Evolutionary conservation across 2,113 vertebrate genomes (phyloP).

Genomic region (Mohoua ochrocephala): DNA sequence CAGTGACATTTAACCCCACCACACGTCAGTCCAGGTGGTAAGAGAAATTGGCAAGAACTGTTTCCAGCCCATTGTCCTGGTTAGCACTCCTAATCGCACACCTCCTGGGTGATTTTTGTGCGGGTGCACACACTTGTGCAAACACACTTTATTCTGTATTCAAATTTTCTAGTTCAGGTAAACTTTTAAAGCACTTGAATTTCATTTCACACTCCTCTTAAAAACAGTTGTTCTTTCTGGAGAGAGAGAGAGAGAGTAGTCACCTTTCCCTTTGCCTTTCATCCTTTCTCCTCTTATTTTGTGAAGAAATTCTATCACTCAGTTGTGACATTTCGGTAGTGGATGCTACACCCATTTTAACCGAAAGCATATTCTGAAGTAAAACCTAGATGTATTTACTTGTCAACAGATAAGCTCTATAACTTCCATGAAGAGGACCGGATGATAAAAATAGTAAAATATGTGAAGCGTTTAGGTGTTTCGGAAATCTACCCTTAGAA

Average conservation of each 20-base stretch:
- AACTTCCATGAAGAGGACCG: background rate
- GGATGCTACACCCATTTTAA: background rate
- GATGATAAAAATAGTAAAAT: constrained; percentile 11
- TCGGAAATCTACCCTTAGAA: constrained; percentile 32
- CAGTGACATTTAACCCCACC: constrained; percentile 45
- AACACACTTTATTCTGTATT: background rate
- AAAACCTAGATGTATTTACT: constrained; percentile 18
- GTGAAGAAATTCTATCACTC: constrained; percentile 7
- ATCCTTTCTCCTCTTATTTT: background rate
- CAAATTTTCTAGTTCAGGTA: background rate
- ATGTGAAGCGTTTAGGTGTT: background rate
- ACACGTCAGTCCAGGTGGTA: constrained; percentile 2
- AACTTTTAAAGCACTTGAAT: background rate
- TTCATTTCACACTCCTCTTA: background rate
- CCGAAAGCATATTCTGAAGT: constrained; percentile 23
- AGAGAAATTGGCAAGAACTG: constrained; percentile 36
- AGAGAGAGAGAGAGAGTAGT: background rate
- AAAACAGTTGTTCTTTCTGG: background rate
- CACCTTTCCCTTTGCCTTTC: background rate
- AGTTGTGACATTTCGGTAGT: constrained; percentile 35
- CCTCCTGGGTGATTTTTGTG: background rate
- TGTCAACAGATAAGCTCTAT: background rate
- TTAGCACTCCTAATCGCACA: constrained; percentile 6
- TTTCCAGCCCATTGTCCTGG: constrained; percentile 36
- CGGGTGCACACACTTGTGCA: background rate